These are phyloP conservation scores for Sebastes steindachneri DNA, from an alignment of 2,797 vertebrate species.

Conservation along the genomic window DNA sequence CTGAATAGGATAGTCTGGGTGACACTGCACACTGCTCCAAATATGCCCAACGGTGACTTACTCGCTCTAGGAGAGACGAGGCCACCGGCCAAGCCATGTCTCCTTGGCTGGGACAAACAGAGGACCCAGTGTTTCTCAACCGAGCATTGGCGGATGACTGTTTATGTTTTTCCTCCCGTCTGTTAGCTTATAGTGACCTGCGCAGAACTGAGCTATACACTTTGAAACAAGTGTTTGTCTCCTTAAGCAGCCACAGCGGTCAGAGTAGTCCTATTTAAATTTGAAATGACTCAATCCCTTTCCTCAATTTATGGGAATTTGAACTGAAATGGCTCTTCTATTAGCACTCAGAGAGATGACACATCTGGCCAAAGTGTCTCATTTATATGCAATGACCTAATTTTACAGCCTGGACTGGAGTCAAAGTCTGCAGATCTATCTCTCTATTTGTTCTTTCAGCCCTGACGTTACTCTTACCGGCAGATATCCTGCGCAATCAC, in stretches of 20 bases:
- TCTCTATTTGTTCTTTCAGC: slow-evolving; percentile 44
- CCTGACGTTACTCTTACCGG: background rate
- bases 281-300: background rate
- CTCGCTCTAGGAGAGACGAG: slow-evolving; percentile 33
- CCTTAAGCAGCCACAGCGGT: background rate
- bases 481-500: background rate
- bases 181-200: slow-evolving; percentile 26
- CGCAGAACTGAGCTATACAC: background rate
- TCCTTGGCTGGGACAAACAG: slow-evolving; percentile 49
- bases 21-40: slow-evolving; percentile 25
- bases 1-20: slow-evolving; percentile 22
- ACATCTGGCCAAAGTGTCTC: background rate
- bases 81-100: slow-evolving; percentile 24
- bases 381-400: slow-evolving; percentile 5
- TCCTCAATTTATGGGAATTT: background rate
- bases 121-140: slow-evolving; percentile 56
- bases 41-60: slow-evolving; percentile 49
- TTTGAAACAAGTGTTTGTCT: slow-evolving; percentile 2
- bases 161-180: slow-evolving; percentile 15
- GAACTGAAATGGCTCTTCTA: background rate
- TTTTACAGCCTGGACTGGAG: slow-evolving; percentile 16
- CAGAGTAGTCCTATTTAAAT: background rate
- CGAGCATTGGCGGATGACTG: slow-evolving; percentile 29
- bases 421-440: slow-evolving; percentile 32
- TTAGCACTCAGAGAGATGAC: background rate